Conservation (phyloP, 2,113 vertebrate genomes). For the Cacatua alba region DNA sequence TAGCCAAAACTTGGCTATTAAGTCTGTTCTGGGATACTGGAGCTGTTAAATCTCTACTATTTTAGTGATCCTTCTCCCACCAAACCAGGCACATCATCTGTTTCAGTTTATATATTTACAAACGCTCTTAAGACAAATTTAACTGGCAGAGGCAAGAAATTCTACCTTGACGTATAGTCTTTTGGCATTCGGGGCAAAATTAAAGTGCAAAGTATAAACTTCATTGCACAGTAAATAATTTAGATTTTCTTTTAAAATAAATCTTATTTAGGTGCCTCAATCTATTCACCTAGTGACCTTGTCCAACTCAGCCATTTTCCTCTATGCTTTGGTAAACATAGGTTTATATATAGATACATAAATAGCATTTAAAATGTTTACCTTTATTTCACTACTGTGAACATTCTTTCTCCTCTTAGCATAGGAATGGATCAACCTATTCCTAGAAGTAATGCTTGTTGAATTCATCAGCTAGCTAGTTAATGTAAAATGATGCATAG, state of each 20-base stretch:
- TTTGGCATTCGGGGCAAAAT: constrained; percentile 67
- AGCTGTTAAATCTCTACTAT: neutral
- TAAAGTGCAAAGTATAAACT: constrained; percentile 74
- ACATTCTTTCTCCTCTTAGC: neutral
- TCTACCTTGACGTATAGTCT: constrained; percentile 48
- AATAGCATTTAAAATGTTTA: constrained; percentile 64
- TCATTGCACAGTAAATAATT: constrained; percentile 68
- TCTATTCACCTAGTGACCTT: constrained; percentile 52
- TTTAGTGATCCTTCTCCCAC: constrained; percentile 23
- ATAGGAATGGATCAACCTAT: constrained; percentile 67
- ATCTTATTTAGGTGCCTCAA: constrained; percentile 59
- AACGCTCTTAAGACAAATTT: constrained; percentile 42
- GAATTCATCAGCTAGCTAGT: constrained; percentile 61
- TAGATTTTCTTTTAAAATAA: constrained; percentile 58
- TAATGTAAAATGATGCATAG: constrained; percentile 65
- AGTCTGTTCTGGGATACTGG: constrained; percentile 10
- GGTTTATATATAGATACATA: constrained; percentile 48
- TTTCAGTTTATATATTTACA: constrained; percentile 58
- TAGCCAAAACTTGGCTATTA: neutral
- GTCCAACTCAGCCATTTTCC: constrained; percentile 64
- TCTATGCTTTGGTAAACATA: constrained; percentile 69
- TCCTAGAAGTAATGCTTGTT: constrained; percentile 68
- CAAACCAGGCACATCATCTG: constrained; percentile 41
- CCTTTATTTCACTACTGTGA: constrained; percentile 57
- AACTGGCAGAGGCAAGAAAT: constrained; percentile 48